Base-by-base conservation (phyloP, 2,888 invertebrate genomes). In the Calameuta pallipes region DNA sequence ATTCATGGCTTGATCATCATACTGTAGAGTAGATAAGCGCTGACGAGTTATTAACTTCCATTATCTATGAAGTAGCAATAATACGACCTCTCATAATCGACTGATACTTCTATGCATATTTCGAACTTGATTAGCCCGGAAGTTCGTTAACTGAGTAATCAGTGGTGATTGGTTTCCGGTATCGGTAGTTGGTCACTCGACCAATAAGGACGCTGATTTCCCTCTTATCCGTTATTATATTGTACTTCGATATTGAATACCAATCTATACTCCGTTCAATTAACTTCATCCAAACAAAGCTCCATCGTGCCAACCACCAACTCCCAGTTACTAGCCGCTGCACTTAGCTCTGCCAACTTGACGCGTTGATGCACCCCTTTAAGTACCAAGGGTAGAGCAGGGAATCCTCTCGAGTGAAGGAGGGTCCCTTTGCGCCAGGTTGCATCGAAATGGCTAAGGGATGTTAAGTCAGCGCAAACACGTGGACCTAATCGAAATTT, bases 11-110 rank as follows among this genome's bases (percentile, higher is more conserved):
- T 23, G 74, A 74, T 74, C 35, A 6, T 35, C 74, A 74, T 74
- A 74, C 74, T 11, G 30, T 36, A n/a, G 34, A 34, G 30, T n/a
- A 30, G 74, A 74, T 74, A 74, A 30, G 74, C 74, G 77, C 69
- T 78, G 79, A 80, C 80, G 85, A 83, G 80, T 84, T 85, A 85
- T 84, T 85, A 85, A 85, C 85, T 83, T 81, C 78, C 80, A 83
- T 83, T 83, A 85, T 85, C 81, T 80, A 79, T 36, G 74, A n/a
- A 23, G 31, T 12, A 36, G 34, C 37, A 74, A 74, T 74, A 74
- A 56, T 56, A 9, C 23, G 56, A 56, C 56, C 56, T 74, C 36
- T 74, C 74, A 6, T 74, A 74, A 74, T 74, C 74, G 36, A n/a
- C 74, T 35, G 74, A 74, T 74, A 74, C 36, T 74, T 74, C 74